A percentile compares a stretch with the other conserved stretches of the same genome.
These are phyloP conservation scores for Pomatorhinus ruficollis DNA, from an alignment of 2,113 vertebrate genomes.

Conservation along the genomic window DNA sequence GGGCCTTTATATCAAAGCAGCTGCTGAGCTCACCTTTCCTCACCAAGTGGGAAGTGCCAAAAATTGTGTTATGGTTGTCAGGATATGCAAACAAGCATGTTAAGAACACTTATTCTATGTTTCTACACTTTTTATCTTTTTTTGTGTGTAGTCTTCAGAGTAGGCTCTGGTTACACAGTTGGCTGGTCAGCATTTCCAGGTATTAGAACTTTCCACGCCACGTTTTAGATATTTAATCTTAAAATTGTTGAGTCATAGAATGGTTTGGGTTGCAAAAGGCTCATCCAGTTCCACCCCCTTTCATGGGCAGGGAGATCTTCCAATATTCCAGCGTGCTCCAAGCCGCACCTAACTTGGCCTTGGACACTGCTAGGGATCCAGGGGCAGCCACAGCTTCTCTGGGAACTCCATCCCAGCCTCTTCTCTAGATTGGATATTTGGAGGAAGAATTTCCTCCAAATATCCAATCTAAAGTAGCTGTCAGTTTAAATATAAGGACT, in stretches of 20 bases:
- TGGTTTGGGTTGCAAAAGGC: background rate
- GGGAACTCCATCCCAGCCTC: background rate
- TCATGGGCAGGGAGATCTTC: background rate
- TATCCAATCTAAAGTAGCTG: background rate
- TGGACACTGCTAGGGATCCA: background rate
- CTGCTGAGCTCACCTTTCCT: background rate
- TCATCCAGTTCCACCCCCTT: accelerated
- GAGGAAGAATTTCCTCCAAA: background rate
- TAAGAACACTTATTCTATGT: background rate
- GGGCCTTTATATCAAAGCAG: background rate
- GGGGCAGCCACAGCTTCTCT: background rate
- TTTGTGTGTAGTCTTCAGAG: background rate
- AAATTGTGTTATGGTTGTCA: background rate
- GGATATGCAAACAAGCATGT: background rate
- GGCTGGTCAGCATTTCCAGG: background rate
- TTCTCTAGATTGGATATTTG: background rate
- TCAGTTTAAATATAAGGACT: background rate
- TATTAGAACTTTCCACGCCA: background rate
- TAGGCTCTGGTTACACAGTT: background rate
- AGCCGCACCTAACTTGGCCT: background rate
- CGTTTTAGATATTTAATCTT: background rate
- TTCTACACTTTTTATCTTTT: accelerated
- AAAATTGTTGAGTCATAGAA: background rate
- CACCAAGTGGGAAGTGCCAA: background rate
- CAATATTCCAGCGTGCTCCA: accelerated